Evolutionary conservation across 1,140 invertebrate species (phyloP).

Genomic region (Pteromalus puparum): DNA sequence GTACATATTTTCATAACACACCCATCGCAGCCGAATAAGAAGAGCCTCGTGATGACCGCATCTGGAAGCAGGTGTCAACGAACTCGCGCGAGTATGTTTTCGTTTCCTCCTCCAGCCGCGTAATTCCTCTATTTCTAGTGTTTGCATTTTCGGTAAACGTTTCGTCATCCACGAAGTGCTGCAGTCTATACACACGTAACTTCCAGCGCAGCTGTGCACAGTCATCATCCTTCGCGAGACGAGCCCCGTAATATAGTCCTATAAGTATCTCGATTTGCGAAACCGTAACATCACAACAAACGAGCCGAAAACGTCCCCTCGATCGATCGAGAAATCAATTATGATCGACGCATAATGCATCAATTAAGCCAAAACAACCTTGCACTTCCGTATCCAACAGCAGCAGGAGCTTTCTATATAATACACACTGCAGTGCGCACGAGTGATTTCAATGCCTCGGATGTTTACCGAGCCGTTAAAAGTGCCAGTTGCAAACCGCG

Average conservation of each 20-base stretch:
- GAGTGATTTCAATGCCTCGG: constrained; percentile 48
- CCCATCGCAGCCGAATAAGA: background rate
- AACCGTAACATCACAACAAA: background rate
- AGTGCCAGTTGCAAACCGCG: constrained; percentile 20
- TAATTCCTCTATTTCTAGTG: background rate
- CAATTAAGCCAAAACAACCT: background rate
- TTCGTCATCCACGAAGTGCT: too few species aligned
- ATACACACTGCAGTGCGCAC: background rate
- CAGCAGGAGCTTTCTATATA: constrained; percentile 20
- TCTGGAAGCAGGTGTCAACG: background rate
- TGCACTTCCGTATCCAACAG: background rate
- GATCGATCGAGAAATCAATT: too few species aligned
- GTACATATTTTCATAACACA: background rate
- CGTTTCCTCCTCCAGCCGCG: too few species aligned
- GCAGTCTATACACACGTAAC: too few species aligned
- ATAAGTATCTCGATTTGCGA: too few species aligned
- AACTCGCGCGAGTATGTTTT: background rate
- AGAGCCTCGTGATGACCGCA: too few species aligned
- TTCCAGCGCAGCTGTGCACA: background rate
- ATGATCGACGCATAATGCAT: too few species aligned
- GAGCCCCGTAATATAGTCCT: too few species aligned
- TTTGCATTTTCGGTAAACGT: background rate
- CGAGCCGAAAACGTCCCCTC: too few species aligned
- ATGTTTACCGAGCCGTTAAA: constrained; percentile 40
- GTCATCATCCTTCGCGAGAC: background rate